phyloP scores from a whole-genome alignment of 2,113 vertebrate genomes.

The Erinaceus europaeus region DNA sequence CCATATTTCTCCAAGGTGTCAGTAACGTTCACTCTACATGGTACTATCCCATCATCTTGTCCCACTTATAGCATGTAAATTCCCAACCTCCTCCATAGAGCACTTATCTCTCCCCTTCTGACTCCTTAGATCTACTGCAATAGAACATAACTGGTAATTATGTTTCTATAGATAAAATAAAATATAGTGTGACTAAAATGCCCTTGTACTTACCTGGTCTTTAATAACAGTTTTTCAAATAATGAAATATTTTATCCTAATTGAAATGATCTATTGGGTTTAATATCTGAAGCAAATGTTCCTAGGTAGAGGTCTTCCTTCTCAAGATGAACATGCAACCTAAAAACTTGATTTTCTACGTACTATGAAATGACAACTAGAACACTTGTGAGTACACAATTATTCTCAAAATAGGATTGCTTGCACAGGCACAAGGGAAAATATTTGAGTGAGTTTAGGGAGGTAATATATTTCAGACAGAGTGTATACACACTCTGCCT shows the following conservation, averaged over 20 bases:
- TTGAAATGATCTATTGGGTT: neutral
- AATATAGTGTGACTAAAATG: neutral
- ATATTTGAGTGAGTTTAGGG: neutral
- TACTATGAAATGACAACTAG: neutral
- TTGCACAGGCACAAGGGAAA: neutral
- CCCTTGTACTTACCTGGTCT: neutral
- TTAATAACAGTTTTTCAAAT: neutral
- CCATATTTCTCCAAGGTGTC: too few species aligned
- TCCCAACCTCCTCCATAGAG: too few species aligned
- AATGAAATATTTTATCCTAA: neutral
- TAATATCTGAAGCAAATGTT: neutral
- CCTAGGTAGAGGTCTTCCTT: neutral
- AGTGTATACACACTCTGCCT: fast-evolving
- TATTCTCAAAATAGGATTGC: neutral
- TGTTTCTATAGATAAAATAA: neutral
- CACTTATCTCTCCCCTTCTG: too few species aligned
- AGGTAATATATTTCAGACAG: neutral
- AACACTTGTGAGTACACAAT: neutral
- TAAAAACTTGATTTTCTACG: neutral
- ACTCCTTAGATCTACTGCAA: too few species aligned
- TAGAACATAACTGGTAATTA: too few species aligned
- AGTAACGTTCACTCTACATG: too few species aligned
- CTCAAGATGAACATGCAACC: neutral
- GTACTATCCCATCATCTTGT: too few species aligned
- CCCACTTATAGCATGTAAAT: too few species aligned